Conservation (phyloP, 2,113 vertebrate species). For the Sebastes fasciatus region DNA sequence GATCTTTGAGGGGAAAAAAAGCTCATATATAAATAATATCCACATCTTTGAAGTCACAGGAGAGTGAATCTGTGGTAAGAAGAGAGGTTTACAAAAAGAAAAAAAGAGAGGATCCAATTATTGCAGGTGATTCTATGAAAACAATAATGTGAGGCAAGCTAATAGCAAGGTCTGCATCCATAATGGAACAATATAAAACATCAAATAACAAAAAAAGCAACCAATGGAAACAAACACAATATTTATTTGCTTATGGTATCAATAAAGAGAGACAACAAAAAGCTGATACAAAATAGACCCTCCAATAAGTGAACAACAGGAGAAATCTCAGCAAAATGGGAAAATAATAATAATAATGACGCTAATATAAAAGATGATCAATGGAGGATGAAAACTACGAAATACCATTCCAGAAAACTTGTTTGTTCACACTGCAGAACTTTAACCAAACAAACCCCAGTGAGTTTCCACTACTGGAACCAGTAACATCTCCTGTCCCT, state of each 20-base stretch:
- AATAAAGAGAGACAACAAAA: neutral
- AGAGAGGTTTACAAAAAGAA: neutral
- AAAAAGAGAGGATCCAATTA: neutral
- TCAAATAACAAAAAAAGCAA: neutral
- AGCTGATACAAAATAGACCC: neutral
- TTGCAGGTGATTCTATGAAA: neutral
- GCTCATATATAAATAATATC: neutral
- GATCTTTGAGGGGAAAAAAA: neutral
- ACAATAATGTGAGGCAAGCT: no score
- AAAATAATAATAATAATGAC: neutral
- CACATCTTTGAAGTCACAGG: neutral
- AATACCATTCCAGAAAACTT: neutral
- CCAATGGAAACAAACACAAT: neutral
- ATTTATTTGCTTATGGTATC: conserved; percentile 10
- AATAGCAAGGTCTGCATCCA: neutral
- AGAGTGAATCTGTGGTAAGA: neutral
- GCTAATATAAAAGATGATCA: neutral
- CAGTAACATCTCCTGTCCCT: neutral
- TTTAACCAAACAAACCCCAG: neutral
- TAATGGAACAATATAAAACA: neutral
- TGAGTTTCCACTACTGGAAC: neutral
- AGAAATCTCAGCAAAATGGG: neutral
- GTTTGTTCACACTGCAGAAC: neutral
- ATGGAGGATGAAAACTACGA: neutral
- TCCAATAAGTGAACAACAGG: neutral